Evolutionary conservation across 2,888 invertebrate species (phyloP).

Genomic region (Auanema freiburgensis): DNA sequence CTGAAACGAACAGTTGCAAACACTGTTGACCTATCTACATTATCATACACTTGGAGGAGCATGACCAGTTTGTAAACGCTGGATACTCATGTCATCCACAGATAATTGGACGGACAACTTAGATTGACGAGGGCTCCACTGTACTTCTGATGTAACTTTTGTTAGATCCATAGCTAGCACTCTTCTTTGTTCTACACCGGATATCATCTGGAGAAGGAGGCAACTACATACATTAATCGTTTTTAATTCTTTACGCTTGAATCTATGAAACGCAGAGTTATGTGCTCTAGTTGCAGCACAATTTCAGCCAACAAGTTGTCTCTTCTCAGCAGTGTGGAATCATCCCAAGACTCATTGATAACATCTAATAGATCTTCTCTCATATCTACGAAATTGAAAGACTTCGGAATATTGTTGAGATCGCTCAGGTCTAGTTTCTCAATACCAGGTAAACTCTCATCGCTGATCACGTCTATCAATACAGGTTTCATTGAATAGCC

Average conservation of each 20-base stretch:
- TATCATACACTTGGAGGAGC: slow-evolving; percentile 14
- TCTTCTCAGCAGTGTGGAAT: slow-evolving; percentile 57
- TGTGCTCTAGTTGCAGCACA: slow-evolving; percentile 48
- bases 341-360: slow-evolving; percentile 63
- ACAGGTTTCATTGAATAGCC: no score
- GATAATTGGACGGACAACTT: slow-evolving; percentile 48
- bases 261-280: slow-evolving; percentile 59
- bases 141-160: slow-evolving; percentile 48
- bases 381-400: slow-evolving; percentile 31
- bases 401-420: no score
- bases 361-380: slow-evolving; percentile 61
- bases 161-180: slow-evolving; percentile 55
- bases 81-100: slow-evolving; percentile 58
- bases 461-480: no score
- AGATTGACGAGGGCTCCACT: slow-evolving; percentile 60
- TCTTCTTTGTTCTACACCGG: slow-evolving; percentile 40
- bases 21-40: not conserved
- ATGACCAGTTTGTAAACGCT: slow-evolving; percentile 44
- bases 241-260: slow-evolving; percentile 24
- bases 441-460: no score
- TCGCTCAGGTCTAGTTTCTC: no score
- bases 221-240: slow-evolving; percentile 1
- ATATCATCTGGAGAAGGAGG: slow-evolving; percentile 13
- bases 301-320: slow-evolving; percentile 61
- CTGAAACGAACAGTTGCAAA: not conserved